Evolutionary conservation across 2,113 vertebrate species (phyloP), one percentile per base, ranked within the genome.

Genomic region (Psettodes erumei): DNA sequence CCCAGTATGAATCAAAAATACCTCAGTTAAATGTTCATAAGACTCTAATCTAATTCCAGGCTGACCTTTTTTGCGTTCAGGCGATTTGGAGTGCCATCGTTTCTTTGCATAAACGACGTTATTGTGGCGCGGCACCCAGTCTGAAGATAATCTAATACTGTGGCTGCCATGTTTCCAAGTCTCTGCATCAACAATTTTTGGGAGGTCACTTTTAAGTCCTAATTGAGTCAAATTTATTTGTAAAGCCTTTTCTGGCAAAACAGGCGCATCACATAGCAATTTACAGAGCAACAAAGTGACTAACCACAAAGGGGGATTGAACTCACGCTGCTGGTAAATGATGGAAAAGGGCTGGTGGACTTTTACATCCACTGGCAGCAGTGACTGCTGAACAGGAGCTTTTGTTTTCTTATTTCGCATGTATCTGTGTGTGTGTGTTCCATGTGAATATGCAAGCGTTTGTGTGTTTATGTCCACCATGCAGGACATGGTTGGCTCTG

Each of bases 131-230:
- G 19, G 21, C 64, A 23, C 30, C 35, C 54, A 47, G 47, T 56
- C 47, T 60, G 62, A 71, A 70, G 28, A 27, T 70, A 72, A 77
- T 83, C 35, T 23, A 71, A 80, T 77, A 56, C 45, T 75, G 56
- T 37, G 43, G 54, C 55, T 58, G 66, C 37, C 3, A 10, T 43
- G 53, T 58, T 72, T 77, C 73, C 62, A 84, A 76, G 60, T 86
- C 25, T 56, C 33, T 56, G 51, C 43, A 56, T 87, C 71, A 84
- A 65, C 74, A 75, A 33, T 25, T 81, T 76, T 72, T 75, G 66
- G 64, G 73, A 65, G 71, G 71, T 82, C 58, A 76, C 77, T 71
- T 88, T 86, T 70, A 84, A 70, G 40, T 71, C 69, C n/a, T 82
- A 68, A 82, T 75, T 65, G 54, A 81, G 81, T 83, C 63, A 78